Evolutionary conservation across 64 coral and sea anemone species (phyloP).

Genomic region (Montipora capricornis): DNA sequence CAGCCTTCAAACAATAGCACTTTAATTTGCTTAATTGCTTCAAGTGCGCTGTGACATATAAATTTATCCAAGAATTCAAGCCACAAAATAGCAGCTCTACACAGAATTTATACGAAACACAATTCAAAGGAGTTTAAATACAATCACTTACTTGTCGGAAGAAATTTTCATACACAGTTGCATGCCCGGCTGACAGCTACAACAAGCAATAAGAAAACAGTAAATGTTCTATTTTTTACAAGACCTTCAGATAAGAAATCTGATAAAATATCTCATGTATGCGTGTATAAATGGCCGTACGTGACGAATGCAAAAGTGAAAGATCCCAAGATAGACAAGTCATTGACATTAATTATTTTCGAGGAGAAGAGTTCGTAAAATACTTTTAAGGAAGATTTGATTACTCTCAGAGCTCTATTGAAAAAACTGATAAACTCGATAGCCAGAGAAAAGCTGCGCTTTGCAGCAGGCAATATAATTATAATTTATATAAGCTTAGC

Average conservation of each 20-base stretch:
- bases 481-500: no score
- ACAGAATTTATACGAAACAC: no score
- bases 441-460: no score
- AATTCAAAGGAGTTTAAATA: no score
- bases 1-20: not conserved
- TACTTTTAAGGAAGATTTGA: not conserved
- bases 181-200: constrained; percentile 77
- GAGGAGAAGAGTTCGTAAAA: not conserved
- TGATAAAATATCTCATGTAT: constrained; percentile 28
- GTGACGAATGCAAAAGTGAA: not conserved
- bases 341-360: not conserved
- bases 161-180: constrained; percentile 74
- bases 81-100: not conserved
- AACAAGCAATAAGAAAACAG: not conserved
- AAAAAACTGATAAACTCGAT: no score
- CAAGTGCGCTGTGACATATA: not conserved
- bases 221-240: not conserved
- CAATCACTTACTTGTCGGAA: constrained; percentile 67
- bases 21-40: not conserved
- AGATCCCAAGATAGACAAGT: not conserved
- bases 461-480: not conserved
- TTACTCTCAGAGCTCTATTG: not conserved
- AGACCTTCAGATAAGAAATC: not conserved
- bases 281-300: not conserved
- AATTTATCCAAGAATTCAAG: not conserved